Percentiles rank a stretch among this genome's conserved stretches.
These are phyloP conservation scores for Meliscaeva auricollis DNA, from an alignment of 2,888 invertebrate genomes.

Conservation along the genomic window DNA sequence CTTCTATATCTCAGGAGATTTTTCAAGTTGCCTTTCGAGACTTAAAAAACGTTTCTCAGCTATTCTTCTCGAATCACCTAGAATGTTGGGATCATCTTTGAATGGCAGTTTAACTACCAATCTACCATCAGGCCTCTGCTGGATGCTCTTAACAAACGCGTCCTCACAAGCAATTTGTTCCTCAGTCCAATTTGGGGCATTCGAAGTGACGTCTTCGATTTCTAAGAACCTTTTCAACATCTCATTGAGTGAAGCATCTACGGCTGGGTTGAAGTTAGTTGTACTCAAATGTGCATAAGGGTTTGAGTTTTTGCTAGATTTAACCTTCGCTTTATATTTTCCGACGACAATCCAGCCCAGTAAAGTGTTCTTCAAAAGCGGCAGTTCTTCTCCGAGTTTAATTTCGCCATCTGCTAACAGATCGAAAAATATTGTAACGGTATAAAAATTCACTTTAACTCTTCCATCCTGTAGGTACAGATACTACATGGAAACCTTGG, in stretches of 20 bases:
- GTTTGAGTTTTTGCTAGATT: background rate
- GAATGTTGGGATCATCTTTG: conserved; percentile 39
- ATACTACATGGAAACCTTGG: no score
- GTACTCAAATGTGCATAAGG: background rate
- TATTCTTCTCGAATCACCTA: conserved; percentile 47
- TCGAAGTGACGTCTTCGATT: conserved; percentile 20
- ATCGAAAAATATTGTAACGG: conserved; percentile 45
- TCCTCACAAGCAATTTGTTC: conserved; percentile 28
- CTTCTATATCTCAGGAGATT: conserved; percentile 20
- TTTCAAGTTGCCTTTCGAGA: conserved; percentile 31
- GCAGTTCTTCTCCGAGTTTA: conserved; percentile 15
- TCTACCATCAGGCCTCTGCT: conserved; percentile 21
- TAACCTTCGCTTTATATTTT: conserved; percentile 16
- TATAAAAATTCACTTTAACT: no score
- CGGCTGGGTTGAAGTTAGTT: background rate
- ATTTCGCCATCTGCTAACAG: conserved; percentile 37
- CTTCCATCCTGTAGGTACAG: no score
- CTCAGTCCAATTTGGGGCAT: conserved; percentile 27
- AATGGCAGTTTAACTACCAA: conserved; percentile 40
- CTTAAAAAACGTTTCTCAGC: conserved; percentile 36
- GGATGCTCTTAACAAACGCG: background rate
- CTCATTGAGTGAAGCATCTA: conserved; percentile 4
- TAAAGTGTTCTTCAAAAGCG: conserved; percentile 26
- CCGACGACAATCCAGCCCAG: conserved; percentile 45
- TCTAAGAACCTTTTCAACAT: conserved; percentile 8